phyloP scores from a whole-genome alignment of 2,888 invertebrate species.

The Nudaria mundana region DNA sequence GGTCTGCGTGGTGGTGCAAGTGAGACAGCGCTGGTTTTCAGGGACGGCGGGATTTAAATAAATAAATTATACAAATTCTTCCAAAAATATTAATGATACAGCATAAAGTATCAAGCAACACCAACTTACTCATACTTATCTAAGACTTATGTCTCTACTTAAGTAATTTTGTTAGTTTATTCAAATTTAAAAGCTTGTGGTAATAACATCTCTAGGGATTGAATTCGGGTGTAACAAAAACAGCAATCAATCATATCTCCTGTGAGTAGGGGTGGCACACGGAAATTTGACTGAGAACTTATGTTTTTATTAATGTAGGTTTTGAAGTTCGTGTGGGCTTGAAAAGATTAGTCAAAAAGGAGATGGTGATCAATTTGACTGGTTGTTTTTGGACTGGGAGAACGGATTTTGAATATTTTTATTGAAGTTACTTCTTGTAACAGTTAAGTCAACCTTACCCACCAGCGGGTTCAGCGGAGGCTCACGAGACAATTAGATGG shows the following conservation, averaged over 20 bases:
- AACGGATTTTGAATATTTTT: neutral
- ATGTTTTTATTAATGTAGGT: slow-evolving; percentile 8
- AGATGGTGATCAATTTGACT: neutral
- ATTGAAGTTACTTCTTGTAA: neutral
- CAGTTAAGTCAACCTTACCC: no score
- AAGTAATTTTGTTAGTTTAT: slow-evolving; percentile 30
- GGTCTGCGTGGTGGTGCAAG: no score
- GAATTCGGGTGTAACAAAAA: slow-evolving; percentile 27
- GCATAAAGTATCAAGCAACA: no score
- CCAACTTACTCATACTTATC: no score
- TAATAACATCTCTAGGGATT: slow-evolving; percentile 26
- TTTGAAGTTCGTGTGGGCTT: slow-evolving; percentile 14
- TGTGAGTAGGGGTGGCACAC: slow-evolving; percentile 23
- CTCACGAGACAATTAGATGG: no score
- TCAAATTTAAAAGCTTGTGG: slow-evolving; percentile 28
- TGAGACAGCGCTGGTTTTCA: no score
- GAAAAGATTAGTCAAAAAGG: no score
- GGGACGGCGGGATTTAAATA: no score
- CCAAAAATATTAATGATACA: no score
- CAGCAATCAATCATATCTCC: slow-evolving; percentile 30
- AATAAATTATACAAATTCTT: no score
- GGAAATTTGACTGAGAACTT: slow-evolving; percentile 12
- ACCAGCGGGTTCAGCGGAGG: no score
- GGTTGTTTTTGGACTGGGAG: neutral
- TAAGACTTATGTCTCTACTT: slow-evolving; percentile 14